A percentile compares a stretch with the other conserved stretches of the same genome.
Conservation (phyloP, 2,797 vertebrate species). For the Sebastes cheni region DNA sequence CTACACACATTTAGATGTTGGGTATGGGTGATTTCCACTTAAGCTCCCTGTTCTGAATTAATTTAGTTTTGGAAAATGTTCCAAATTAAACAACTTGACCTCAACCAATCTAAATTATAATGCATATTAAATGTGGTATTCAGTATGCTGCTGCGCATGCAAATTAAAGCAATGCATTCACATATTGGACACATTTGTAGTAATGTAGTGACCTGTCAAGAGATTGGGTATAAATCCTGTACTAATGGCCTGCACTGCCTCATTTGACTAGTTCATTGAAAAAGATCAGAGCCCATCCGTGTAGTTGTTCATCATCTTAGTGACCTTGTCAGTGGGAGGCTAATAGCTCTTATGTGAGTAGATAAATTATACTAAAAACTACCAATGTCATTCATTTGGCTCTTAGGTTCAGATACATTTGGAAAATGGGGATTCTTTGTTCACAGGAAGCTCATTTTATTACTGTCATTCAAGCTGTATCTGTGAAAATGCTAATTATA, state of each 20-base stretch:
- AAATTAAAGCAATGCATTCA: constrained; percentile 9
- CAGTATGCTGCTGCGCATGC: background rate
- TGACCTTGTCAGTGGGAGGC: constrained; percentile 53
- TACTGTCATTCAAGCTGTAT: constrained; percentile 21
- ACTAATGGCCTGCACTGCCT: constrained; percentile 35
- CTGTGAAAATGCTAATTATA: constrained; percentile 49
- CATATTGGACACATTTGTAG: background rate
- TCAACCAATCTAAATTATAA: background rate
- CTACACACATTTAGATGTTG: background rate
- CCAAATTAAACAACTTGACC: background rate
- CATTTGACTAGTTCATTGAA: constrained; percentile 48
- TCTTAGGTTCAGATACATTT: constrained; percentile 14
- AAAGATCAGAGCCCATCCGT: constrained; percentile 30
- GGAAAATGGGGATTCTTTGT: constrained; percentile 30
- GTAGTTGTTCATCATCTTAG: constrained; percentile 45
- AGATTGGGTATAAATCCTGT: constrained; percentile 34
- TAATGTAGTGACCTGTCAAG: constrained; percentile 24
- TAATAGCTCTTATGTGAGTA: constrained; percentile 52
- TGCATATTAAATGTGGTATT: background rate
- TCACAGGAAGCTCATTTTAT: constrained; percentile 21
- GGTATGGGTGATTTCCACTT: background rate
- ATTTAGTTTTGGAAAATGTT: background rate
- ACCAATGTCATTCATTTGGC: constrained; percentile 42
- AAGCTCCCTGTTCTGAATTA: background rate
- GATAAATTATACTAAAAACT: constrained; percentile 42